phyloP scores from a whole-genome alignment of 2,113 vertebrate genomes.

The Salminus brasiliensis region DNA sequence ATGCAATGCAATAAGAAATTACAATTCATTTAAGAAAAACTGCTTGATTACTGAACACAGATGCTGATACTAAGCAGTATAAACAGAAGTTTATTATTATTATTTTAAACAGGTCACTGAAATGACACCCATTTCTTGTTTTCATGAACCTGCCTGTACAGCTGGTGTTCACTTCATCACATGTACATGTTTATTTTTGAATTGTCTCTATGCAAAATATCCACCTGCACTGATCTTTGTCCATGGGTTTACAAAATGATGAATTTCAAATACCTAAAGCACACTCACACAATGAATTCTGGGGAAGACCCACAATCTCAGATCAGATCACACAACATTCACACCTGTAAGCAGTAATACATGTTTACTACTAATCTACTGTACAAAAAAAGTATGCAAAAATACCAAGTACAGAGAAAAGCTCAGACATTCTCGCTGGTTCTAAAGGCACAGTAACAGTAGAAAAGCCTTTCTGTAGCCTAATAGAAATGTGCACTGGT shows the following conservation, averaged over 20 bases:
- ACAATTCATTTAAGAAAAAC: no score
- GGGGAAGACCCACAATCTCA: background rate
- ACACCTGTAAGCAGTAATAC: background rate
- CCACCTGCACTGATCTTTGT: conserved; percentile 24
- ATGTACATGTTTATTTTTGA: background rate
- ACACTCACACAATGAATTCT: background rate
- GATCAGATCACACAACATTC: conserved; percentile 1
- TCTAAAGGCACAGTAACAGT: conserved; percentile 39
- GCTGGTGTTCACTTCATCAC: background rate
- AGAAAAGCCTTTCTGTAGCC: conserved; percentile 1
- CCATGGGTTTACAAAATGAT: conserved; percentile 16
- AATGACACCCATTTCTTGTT: background rate
- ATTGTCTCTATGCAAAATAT: background rate
- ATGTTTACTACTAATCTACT: conserved; percentile 21
- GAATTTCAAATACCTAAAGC: background rate
- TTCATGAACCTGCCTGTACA: background rate
- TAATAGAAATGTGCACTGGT: conserved; percentile 26
- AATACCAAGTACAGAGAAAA: conserved; percentile 22
- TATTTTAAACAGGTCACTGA: background rate
- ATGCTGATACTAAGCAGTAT: background rate
- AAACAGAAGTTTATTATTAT: background rate
- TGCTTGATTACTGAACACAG: no score
- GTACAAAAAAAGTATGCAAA: conserved; percentile 20
- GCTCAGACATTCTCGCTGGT: background rate
- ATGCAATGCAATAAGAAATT: no score